phyloP scores from a whole-genome alignment of 30 jellyfish, hydroid and myxozoan species.

The Cassiopea xamachana region DNA sequence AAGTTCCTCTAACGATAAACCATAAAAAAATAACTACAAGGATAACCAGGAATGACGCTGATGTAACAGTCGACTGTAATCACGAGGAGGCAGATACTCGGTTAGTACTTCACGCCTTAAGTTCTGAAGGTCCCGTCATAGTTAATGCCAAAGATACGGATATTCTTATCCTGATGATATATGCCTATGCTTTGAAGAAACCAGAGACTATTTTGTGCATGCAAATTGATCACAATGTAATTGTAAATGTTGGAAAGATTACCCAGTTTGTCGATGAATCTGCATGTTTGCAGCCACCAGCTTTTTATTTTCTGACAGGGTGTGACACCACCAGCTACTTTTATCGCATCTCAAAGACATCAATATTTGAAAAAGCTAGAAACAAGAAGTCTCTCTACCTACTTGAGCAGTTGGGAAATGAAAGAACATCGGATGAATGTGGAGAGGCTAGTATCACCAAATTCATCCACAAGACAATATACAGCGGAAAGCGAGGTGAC shows the following conservation, averaged over 20 bases:
- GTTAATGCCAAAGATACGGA: conserved; percentile 64
- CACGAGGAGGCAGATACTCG: conserved; percentile 72
- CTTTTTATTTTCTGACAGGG: conserved; percentile 59
- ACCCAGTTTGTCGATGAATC: conserved; percentile 45
- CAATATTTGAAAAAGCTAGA: conserved; percentile 53
- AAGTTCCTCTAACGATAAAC: conserved; percentile 56
- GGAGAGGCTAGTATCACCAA: conserved; percentile 35
- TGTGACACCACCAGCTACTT: conserved; percentile 67
- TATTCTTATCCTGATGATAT: conserved; percentile 57
- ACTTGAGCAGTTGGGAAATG: conserved; percentile 54
- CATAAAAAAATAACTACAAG: conserved; percentile 45
- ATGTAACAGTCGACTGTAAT: conserved; percentile 43
- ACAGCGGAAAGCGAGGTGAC: conserved; percentile 47
- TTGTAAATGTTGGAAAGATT: conserved; percentile 42
- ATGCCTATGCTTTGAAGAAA: conserved; percentile 51
- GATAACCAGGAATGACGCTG: conserved; percentile 51
- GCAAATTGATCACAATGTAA: conserved; percentile 55
- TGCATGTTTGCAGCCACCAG: conserved; percentile 55
- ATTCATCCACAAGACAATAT: conserved; percentile 43
- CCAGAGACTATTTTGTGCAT: conserved; percentile 58
- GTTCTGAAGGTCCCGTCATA: conserved; percentile 44
- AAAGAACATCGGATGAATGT: conserved; percentile 28
- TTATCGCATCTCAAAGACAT: conserved; percentile 46
- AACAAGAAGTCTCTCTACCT: conserved; percentile 36
- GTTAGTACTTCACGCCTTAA: conserved; percentile 59